Conservation (phyloP, 2,797 vertebrate species). For the Coranthus polyacanthus region DNA sequence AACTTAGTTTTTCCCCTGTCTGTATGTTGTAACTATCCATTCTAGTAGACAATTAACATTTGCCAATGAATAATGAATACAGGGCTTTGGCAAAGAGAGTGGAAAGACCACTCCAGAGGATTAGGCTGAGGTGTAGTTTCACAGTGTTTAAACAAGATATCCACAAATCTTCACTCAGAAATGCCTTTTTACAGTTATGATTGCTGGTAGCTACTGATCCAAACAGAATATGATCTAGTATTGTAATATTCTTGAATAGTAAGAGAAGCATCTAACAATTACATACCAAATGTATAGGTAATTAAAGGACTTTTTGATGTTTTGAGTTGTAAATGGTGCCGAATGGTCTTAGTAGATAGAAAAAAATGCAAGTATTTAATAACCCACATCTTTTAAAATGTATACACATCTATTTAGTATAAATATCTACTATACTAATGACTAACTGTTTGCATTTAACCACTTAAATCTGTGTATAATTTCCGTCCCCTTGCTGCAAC, state of each 20-base stretch:
- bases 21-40: constrained; percentile 9
- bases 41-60: constrained; percentile 1
- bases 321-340: not conserved
- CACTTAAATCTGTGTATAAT: no score
- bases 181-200: not conserved
- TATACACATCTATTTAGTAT: no score
- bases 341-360: not conserved
- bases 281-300: not conserved
- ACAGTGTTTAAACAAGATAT: constrained; percentile 16
- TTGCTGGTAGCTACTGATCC: not conserved
- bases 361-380: no score
- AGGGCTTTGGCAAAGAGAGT: not conserved
- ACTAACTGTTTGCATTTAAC: no score
- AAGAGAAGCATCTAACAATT: not conserved
- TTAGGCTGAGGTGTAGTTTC: not conserved
- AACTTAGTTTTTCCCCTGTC: not conserved
- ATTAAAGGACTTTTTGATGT: not conserved
- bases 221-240: not conserved
- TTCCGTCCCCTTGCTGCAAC: no score
- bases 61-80: constrained; percentile 1
- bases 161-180: constrained; percentile 1
- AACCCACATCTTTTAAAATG: no score
- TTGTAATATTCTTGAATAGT: not conserved
- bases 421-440: no score
- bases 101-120: constrained; percentile 7